phyloP scores from a whole-genome alignment of 2,113 vertebrate genomes.

The Lepus timidus region DNA sequence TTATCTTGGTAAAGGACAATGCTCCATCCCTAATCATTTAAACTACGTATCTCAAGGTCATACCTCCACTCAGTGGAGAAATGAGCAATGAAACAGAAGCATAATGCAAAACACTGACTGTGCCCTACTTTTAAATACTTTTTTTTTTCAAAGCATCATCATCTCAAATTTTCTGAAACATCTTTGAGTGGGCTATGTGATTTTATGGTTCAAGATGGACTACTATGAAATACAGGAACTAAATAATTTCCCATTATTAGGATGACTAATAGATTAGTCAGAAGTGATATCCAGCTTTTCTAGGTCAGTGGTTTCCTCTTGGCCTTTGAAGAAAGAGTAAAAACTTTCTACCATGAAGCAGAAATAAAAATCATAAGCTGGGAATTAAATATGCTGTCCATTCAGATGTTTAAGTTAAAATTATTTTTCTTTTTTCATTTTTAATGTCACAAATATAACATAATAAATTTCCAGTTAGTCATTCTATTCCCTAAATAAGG shows the following conservation, averaged over 20 bases:
- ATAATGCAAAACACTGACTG: not conserved
- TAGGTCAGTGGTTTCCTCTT: slow-evolving; percentile 30
- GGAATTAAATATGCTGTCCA: not conserved
- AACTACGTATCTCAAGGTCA: not conserved
- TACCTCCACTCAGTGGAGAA: not conserved
- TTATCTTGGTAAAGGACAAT: not conserved
- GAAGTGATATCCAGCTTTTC: slow-evolving; percentile 43
- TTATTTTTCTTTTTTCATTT: not conserved
- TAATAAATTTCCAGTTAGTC: slow-evolving; percentile 16
- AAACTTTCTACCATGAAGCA: slow-evolving; percentile 19
- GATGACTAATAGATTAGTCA: slow-evolving; percentile 60
- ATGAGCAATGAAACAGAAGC: not conserved
- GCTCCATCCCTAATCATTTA: not conserved
- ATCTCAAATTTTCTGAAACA: slow-evolving; percentile 52
- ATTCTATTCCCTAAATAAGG: not conserved
- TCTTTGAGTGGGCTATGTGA: slow-evolving; percentile 13
- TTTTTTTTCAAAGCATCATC: slow-evolving; percentile 16
- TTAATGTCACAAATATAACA: not conserved
- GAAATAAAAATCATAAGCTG: slow-evolving; percentile 47
- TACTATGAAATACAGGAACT: slow-evolving; percentile 44
- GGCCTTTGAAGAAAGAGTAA: not conserved
- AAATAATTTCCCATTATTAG: slow-evolving; percentile 55
- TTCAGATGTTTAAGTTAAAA: not conserved
- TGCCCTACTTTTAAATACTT: not conserved
- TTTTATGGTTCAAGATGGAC: slow-evolving; percentile 61